phyloP scores from a whole-genome alignment of 2,113 vertebrate species.

The Cygnus buccinator region DNA sequence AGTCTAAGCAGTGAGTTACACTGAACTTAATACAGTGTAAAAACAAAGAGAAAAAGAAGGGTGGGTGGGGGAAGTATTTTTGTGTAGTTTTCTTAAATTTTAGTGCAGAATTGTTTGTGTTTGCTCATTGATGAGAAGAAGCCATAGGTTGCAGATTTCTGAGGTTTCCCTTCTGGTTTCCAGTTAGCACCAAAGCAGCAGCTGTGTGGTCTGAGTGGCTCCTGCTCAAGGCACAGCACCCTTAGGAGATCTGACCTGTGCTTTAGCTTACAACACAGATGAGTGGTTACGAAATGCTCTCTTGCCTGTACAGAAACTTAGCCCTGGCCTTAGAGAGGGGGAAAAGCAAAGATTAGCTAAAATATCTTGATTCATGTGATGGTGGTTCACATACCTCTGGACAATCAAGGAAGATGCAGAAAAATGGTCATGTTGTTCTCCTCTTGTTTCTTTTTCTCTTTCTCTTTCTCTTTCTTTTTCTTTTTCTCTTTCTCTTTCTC shows the following conservation, averaged over 20 bases:
- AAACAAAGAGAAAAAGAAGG: not conserved
- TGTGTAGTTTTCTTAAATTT: not conserved
- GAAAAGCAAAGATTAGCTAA: not conserved
- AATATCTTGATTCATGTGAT: not conserved
- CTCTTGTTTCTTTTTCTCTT: no score
- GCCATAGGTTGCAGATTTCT: not conserved
- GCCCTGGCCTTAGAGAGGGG: not conserved
- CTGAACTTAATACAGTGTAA: not conserved
- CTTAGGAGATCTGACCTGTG: not conserved
- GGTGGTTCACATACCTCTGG: not conserved
- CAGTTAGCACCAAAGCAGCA: not conserved
- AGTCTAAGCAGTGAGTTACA: not conserved
- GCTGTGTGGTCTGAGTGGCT: not conserved
- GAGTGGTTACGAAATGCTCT: not conserved
- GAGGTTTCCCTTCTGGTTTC: not conserved
- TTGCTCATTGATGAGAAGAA: not conserved
- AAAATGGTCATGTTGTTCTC: not conserved
- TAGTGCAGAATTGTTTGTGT: not conserved
- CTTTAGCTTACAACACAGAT: not conserved
- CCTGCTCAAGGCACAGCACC: not conserved
- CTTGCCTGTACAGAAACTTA: not conserved
- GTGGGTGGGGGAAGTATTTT: rapidly evolving
- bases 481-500: not conserved
- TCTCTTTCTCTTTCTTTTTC: no score
- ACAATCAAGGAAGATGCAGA: not conserved